Evolutionary conservation across 2,888 invertebrate genomes (phyloP).

Genomic region (Celastrina argiolus): DNA sequence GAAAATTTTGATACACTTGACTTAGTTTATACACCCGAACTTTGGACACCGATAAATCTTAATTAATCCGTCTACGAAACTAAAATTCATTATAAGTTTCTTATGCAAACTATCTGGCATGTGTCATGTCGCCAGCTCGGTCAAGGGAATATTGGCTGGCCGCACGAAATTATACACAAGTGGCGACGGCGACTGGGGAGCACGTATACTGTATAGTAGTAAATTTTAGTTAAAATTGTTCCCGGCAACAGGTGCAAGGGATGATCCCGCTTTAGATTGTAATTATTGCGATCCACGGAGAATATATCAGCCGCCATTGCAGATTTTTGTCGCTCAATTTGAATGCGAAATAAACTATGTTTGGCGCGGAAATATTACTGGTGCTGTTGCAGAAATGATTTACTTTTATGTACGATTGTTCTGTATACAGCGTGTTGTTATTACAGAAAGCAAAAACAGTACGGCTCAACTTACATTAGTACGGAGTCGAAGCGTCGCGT

Average conservation of each 20-base stretch:
- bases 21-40: neutral
- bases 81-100: slow-evolving; percentile 18
- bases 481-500: too few relatives aligned
- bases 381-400: neutral
- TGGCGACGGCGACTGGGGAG: slow-evolving; percentile 54
- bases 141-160: slow-evolving; percentile 56
- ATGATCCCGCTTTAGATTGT: slow-evolving; percentile 61
- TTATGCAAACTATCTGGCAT: slow-evolving; percentile 26
- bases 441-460: neutral
- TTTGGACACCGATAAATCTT: neutral
- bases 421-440: neutral
- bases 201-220: slow-evolving; percentile 68
- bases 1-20: neutral
- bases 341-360: slow-evolving; percentile 10
- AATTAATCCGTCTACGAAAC: neutral
- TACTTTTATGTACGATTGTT: slow-evolving; percentile 19
- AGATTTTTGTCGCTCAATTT: slow-evolving; percentile 21
- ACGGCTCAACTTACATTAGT: too few relatives aligned
- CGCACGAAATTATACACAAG: slow-evolving; percentile 66
- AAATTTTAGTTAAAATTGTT: slow-evolving; percentile 72
- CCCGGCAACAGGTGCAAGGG: slow-evolving; percentile 68
- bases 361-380: neutral
- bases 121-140: slow-evolving; percentile 27
- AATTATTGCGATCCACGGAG: slow-evolving; percentile 57
- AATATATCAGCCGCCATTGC: slow-evolving; percentile 31